Base-by-base conservation (phyloP, 2,113 vertebrate species). In the Stegostoma tigrinum region DNA sequence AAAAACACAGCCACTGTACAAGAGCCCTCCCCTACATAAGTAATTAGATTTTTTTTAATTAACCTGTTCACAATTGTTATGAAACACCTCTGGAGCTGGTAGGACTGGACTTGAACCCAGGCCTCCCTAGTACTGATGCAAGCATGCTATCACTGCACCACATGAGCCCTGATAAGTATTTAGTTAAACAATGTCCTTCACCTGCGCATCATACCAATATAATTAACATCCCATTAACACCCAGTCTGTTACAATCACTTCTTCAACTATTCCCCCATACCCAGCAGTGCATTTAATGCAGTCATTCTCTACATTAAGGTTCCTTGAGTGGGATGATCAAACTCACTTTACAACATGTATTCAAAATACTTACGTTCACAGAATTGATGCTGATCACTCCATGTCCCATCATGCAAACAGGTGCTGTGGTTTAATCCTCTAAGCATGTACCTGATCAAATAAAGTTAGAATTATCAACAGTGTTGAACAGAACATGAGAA, bases 331-430 rank as follows among this genome's bases (percentile, higher is more conserved):
- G 34, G 30, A 72, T 52, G 45, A 23, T 75, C 30, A 95, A 72
- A 72, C 45, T 70, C 15, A 24, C 38, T 27, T 10, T 94, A 45
- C 38, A 45, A 94, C 94, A 17, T 42, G 91, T 24, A 14, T 24
- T 27, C 66, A 42, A 48, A 27, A 95, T 21, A 97, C 98, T 0
- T 98, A 99, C 99, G 95, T 68, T 96, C 95, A 96, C 99, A 99
- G 80, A 96, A 83, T 0, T 98, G 99, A 8, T 96, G 2, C 4
- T 55, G 34, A 12, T 96, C 93, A 55, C 97, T 98, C 99, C 99
- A 99, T 27, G 95, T 97, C 38, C 98, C 98, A 93, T 97, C 97
- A 89, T 97, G 96, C 27, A 97, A 98, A 96, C 99, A 99, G 90
- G 97, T 96, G 89, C 97, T 97, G 0, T 83, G 96, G 95, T 72